Base-by-base conservation (phyloP, 2,888 invertebrate species). In the Lasius platythorax region DNA sequence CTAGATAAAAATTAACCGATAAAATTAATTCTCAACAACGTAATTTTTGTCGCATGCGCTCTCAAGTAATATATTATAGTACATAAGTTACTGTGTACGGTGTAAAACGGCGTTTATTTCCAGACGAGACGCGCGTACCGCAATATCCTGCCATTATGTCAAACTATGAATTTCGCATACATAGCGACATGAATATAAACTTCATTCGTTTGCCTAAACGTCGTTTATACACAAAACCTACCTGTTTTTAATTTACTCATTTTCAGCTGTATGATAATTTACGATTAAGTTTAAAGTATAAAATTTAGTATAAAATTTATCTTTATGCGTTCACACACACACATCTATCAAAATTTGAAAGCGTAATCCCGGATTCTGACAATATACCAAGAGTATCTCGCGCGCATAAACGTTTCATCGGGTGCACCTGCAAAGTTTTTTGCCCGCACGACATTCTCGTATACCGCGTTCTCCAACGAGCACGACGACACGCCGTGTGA, bases 1-100 rank as follows among this genome's bases (percentile, higher is more conserved):
- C 46, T 78, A 75, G 82, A 85, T 84, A 83, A 87, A 88, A 86
- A 90, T 90, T 87, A 89, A 88, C 85, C 79, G 50, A n/a, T 53
- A 53, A 53, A 53, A 53, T 53, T 63, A 70, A 67, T 82, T 82
- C 84, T 58, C 43, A 23, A 53, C 75, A 66, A 46, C 53, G 61
- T 74, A 78, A 82, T 85, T 84, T 53, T 53, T 83, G 85, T 85
- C 82, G 84, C 74, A 53, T 70, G 53, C 73, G 67, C 70, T 66
- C 28, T 66, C 28, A 18, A 53, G 58, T 37, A 63, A 63, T 46
- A 46, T 83, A 61, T 83, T 68, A 74, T 67, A 84, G 78, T 74
- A 50, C 79, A 63, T 82, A 64, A 30, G 76, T 83, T 79, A 67
- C 28, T 15, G 2, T n/a, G 28, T 23, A 50, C 9, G 61, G 78